These are phyloP conservation scores for Oreochromis aureus DNA, from an alignment of 2,113 vertebrate species.

Conservation along the genomic window DNA sequence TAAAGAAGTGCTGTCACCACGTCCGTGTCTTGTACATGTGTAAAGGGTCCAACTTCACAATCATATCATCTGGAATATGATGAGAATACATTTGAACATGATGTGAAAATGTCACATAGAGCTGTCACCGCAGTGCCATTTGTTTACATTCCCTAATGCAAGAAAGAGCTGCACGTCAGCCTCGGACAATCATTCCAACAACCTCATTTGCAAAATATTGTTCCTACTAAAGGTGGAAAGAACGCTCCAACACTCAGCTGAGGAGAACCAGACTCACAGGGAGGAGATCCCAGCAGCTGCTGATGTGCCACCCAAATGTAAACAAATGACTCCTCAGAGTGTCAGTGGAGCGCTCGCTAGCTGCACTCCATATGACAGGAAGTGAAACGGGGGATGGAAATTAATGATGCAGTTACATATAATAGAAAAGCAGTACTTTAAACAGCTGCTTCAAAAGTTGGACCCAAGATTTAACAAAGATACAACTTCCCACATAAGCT, in stretches of 20 bases:
- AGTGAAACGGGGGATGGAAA: not conserved
- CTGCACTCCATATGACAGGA: not conserved
- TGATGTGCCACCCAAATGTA: not conserved
- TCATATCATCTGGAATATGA: not conserved
- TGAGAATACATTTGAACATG: not conserved
- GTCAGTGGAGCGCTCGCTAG: not conserved
- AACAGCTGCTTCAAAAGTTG: not conserved
- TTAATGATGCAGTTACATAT: not conserved
- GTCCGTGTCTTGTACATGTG: too few species aligned
- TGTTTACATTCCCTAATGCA: not conserved
- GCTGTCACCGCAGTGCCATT: not conserved
- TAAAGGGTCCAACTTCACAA: too few species aligned
- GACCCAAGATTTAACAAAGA: not conserved
- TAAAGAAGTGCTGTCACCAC: too few species aligned
- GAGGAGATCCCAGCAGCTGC: not conserved
- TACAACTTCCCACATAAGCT: not conserved
- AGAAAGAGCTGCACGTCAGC: not conserved
- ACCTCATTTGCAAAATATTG: not conserved
- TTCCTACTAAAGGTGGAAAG: not conserved
- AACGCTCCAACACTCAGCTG: not conserved
- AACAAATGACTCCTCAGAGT: not conserved
- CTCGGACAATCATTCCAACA: not conserved
- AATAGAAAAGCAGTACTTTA: not conserved
- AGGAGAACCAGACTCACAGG: not conserved
- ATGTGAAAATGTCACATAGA: not conserved